Base-by-base conservation (phyloP, 2,888 invertebrate species). In the Hypselothyrea guttata region DNA sequence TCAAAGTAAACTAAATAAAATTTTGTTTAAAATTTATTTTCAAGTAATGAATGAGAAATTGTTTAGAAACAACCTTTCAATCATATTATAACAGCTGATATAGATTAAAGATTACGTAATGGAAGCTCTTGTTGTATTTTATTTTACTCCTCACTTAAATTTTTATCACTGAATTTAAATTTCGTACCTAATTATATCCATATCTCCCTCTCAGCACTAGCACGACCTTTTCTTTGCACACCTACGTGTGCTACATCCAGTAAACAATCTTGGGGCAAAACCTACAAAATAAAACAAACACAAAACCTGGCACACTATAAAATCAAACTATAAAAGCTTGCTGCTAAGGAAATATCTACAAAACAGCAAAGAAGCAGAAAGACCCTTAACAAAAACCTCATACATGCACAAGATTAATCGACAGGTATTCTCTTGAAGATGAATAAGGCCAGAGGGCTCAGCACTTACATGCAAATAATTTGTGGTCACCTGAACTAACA, bases 401-500 rank as follows among this genome's bases (percentile, higher is more conserved):
- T 71, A 56, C 46, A 49, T 51, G 47, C 49, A 37, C 40, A 83
- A 76, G 84, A 81, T 78, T 78, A 84, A 78, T 84, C 77, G 74
- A 54, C 55, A 18, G 41, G 60, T 22, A 40, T 44, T 42, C 61
- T 46, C 16, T 45, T 30, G 28, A 22, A 15, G 18, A 47, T 9
- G 33, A 12, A 12, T 34, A 11, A 4, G 2, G 16, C 41, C 13
- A 34, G 13, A 13, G 15, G 30, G 40, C 11, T 28, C 38, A 5
- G 18, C 48, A 22, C 55, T n/a, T n/a, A 40, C 54, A 79, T 73
- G 65, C 81, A 81, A 77, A 77, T 84, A 81, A 83, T 83, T 83
- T 77, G 81, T 47, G 76, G 81, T 56, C 34, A 70, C 48, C 73
- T 27, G 35, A 71, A 53, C 48, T 52, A 59, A 66, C 62, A 72